Evolutionary conservation across 2,797 vertebrate genomes (phyloP).

Genomic region (Atherinosoma microstoma): DNA sequence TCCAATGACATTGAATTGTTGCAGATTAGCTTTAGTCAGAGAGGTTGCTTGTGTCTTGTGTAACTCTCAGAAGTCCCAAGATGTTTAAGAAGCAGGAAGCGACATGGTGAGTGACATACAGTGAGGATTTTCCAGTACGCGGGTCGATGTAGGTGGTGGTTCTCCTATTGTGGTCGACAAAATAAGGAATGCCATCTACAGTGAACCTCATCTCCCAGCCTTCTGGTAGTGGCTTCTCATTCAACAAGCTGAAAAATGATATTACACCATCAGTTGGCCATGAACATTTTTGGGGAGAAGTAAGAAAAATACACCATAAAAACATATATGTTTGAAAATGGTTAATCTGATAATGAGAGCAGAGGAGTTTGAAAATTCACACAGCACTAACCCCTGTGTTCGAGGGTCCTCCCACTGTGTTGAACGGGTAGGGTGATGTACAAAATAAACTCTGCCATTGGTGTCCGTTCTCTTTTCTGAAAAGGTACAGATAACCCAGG

Average conservation of each 20-base stretch:
- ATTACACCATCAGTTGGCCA: background rate
- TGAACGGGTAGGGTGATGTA: slow-evolving; percentile 94
- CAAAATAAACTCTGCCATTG: slow-evolving; percentile 97
- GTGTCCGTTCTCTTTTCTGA: slow-evolving; percentile 94
- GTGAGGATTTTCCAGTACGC: slow-evolving; percentile 95
- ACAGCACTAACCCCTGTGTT: slow-evolving; percentile 90
- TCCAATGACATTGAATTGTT: background rate
- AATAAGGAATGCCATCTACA: slow-evolving; percentile 97
- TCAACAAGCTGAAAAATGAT: slow-evolving; percentile 85
- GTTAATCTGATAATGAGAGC: background rate
- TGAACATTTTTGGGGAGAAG: background rate
- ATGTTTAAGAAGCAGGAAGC: background rate
- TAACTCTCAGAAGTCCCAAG: background rate
- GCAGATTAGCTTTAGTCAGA: background rate
- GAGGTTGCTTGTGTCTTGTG: background rate
- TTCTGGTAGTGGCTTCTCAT: slow-evolving; percentile 97
- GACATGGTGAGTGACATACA: slow-evolving; percentile 83
- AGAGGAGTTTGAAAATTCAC: background rate
- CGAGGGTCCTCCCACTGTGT: slow-evolving; percentile 99
- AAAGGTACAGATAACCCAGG: slow-evolving; percentile 5
- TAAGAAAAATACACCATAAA: background rate
- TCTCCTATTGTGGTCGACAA: slow-evolving; percentile 97
- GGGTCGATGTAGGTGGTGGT: slow-evolving; percentile 98
- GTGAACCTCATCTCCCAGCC: slow-evolving; percentile 99
- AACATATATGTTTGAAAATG: background rate